Evolutionary conservation across 1,140 invertebrate genomes (phyloP).

Genomic region (Drosophila athabasca): DNA sequence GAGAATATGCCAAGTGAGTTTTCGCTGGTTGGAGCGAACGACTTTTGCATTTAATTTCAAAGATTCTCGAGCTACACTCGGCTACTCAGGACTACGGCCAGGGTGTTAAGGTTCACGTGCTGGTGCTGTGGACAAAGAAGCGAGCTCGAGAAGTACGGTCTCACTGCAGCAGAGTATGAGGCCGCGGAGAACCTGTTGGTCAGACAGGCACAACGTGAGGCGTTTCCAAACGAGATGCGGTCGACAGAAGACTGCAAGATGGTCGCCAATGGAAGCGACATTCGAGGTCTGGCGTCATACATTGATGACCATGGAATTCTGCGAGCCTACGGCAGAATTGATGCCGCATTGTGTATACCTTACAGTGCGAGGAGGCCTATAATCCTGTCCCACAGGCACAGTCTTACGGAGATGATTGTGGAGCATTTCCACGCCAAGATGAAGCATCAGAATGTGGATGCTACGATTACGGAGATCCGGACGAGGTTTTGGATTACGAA

Average conservation of each 20-base stretch:
- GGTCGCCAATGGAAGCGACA: neutral
- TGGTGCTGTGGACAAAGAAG: no score
- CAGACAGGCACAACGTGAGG: neutral
- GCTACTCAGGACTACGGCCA: neutral
- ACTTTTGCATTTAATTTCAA: neutral
- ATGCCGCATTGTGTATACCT: conserved; percentile 5
- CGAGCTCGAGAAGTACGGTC: neutral
- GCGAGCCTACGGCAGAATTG: conserved; percentile 8
- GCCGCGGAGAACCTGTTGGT: neutral
- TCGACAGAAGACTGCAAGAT: neutral
- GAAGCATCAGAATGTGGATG: no score
- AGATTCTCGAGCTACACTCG: conserved; percentile 7
- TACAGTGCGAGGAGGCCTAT: conserved; percentile 10
- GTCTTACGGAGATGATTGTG: conserved; percentile 3
- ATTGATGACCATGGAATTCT: neutral
- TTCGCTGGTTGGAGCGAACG: no score
- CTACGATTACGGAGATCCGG: neutral
- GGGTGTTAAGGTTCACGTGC: neutral
- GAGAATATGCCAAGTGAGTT: conserved; percentile 3
- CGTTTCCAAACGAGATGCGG: neutral
- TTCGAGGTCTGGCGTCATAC: conserved; percentile 4
- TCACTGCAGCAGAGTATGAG: neutral
- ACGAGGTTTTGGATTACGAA: conserved; percentile 10
- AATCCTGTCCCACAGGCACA: conserved; percentile 6
- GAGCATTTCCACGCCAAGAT: neutral